phyloP scores from a whole-genome alignment of 2,888 invertebrate genomes.

The Argyresthia goedartella region DNA sequence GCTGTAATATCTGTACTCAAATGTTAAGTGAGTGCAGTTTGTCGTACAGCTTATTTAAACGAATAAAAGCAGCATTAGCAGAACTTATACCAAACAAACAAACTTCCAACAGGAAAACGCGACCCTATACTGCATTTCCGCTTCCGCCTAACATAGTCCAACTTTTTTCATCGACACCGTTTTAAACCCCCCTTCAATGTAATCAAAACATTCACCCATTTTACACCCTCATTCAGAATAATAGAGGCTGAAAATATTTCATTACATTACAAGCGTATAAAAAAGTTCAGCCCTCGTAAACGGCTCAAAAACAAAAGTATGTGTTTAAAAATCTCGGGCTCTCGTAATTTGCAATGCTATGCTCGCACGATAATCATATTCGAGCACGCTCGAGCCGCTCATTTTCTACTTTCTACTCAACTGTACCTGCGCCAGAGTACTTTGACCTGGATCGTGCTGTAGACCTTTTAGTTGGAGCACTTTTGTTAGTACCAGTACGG shows the following conservation, averaged over 20 bases:
- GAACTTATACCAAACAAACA: too few species aligned
- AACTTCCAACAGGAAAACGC: too few species aligned
- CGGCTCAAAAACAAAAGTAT: conserved; percentile 1
- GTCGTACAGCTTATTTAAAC: too few species aligned
- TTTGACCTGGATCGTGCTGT: neutral
- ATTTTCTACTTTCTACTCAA: conserved; percentile 20
- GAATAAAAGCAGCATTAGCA: too few species aligned
- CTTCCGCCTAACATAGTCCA: too few species aligned
- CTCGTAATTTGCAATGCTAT: conserved; percentile 13
- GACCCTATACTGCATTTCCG: too few species aligned
- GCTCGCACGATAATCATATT: conserved; percentile 27
- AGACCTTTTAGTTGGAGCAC: too few species aligned
- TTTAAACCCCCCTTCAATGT: too few species aligned
- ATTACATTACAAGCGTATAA: neutral
- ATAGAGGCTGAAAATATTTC: too few species aligned
- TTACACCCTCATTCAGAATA: neutral
- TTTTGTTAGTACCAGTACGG: neutral
- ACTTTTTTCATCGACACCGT: too few species aligned
- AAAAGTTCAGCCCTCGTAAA: neutral
- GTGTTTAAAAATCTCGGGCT: neutral
- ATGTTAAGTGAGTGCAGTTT: too few species aligned
- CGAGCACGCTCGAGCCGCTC: conserved; percentile 24
- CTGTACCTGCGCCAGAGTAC: conserved; percentile 16
- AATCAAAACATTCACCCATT: neutral
- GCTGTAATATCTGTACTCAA: too few species aligned